Base-by-base conservation (phyloP, 2,797 vertebrate species). In the Microtus obscurus region DNA sequence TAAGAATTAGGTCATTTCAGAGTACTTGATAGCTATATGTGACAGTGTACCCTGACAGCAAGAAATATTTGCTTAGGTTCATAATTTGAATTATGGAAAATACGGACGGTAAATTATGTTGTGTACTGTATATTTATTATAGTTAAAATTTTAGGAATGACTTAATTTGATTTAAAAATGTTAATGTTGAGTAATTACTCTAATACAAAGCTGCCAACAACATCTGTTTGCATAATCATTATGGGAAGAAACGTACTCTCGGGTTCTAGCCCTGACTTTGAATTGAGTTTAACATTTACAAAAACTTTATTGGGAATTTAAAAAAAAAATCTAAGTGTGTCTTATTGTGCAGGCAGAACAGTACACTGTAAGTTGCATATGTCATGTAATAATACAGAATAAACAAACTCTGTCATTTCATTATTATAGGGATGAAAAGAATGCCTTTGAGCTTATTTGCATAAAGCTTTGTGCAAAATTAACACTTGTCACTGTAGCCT, bases 391-490 rank as follows among this genome's bases (percentile, higher is more conserved):
- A 99, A 99, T 98, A 98, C 98, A 99, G 98, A 98, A 99, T 99
- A 99, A 99, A 99, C 98, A 99, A 99, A 99, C 98, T 99, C 98
- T 98, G 98, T 99, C 98, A 98, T 99, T 99, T 99, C 98, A 98
- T 99, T 99, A 99, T 99, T 99, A 98, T 98, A 98, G 98, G 98
- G 98, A 98, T 99, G 98, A 99, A 99, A 99, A 99, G 99, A 99
- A 99, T 98, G 98, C 98, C 98, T 99, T 98, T 98, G 98, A 99
- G 98, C 98, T 98, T 99, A 99, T 99, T 99, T 99, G 99, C 99
- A 99, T 99, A 99, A 98, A 99, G 98, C 99, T 99, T 98, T 98
- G 98, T 99, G 98, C 98, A 98, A 99, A 99, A 99, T 99, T 98
- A 99, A 99, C 98, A 99, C 98, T 98, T 99, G 98, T 98, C 98